These are phyloP conservation scores for Cercopithecus mitis DNA, from an alignment of 2,797 vertebrate species.

Conservation along the genomic window DNA sequence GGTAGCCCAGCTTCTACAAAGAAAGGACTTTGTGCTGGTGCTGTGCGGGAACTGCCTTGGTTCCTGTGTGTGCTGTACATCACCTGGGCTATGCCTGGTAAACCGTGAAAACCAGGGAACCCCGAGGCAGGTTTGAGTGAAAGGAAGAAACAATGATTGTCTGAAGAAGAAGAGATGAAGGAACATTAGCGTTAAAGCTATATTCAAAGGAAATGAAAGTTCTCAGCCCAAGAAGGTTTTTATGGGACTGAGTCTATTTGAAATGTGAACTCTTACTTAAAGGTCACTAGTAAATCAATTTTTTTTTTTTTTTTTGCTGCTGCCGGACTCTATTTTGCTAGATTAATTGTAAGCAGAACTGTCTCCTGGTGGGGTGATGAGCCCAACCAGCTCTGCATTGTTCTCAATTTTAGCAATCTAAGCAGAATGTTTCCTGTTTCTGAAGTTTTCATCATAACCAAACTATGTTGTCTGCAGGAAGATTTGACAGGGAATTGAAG, in stretches of 20 bases:
- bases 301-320: neutral
- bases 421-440: conserved; percentile 37
- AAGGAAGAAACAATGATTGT: neutral
- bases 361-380: neutral
- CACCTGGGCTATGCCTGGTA: fast-evolving
- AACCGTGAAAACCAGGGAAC: no score
- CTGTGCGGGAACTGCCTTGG: fast-evolving
- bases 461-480: conserved; percentile 22
- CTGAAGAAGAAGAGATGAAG: neutral
- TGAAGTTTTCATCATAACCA: conserved; percentile 7
- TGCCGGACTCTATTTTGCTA: conserved; percentile 16
- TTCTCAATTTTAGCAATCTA: conserved; percentile 18
- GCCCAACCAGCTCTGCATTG: neutral
- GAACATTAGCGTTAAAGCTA: neutral
- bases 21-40: fast-evolving
- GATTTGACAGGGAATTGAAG: neutral
- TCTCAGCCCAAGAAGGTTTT: neutral
- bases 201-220: neutral
- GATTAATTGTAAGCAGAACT: conserved; percentile 40
- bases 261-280: conserved; percentile 48
- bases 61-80: fast-evolving
- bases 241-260: neutral
- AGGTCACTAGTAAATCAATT: conserved; percentile 27
- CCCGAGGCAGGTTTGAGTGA: neutral
- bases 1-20: neutral